Evolutionary conservation across 2,113 vertebrate species (phyloP).

Genomic region (Stigmatopora nigra): DNA sequence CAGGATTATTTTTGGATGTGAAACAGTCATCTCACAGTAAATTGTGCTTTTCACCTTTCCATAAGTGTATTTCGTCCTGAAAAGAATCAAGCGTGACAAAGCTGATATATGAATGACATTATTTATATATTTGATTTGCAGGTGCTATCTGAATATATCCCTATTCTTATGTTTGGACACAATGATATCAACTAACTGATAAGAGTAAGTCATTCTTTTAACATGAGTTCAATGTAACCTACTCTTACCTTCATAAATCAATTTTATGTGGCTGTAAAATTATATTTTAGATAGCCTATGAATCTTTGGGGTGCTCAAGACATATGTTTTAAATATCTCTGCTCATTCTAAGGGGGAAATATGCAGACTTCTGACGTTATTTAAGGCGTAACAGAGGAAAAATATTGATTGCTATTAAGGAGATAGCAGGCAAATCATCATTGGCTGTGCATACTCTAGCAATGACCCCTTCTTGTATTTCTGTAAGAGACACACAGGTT

Average conservation of each 20-base stretch:
- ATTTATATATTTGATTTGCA: conserved; percentile 2
- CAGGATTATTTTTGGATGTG: background rate
- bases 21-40: background rate
- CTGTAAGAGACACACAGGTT: background rate
- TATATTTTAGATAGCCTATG: background rate
- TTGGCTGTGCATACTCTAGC: background rate
- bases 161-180: background rate
- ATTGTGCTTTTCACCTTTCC: background rate
- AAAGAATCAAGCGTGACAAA: background rate
- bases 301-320: background rate
- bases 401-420: background rate
- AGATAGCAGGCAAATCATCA: background rate
- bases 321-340: background rate
- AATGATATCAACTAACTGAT: background rate
- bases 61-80: background rate
- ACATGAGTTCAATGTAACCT: background rate
- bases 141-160: background rate
- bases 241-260: background rate
- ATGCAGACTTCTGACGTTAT: background rate
- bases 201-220: background rate
- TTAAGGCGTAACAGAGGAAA: background rate
- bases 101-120: background rate
- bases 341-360: too few species aligned
- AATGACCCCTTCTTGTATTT: background rate
- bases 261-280: background rate